Evolutionary conservation across 2,113 vertebrate genomes (phyloP).

Genomic region (Lontra canadensis): DNA sequence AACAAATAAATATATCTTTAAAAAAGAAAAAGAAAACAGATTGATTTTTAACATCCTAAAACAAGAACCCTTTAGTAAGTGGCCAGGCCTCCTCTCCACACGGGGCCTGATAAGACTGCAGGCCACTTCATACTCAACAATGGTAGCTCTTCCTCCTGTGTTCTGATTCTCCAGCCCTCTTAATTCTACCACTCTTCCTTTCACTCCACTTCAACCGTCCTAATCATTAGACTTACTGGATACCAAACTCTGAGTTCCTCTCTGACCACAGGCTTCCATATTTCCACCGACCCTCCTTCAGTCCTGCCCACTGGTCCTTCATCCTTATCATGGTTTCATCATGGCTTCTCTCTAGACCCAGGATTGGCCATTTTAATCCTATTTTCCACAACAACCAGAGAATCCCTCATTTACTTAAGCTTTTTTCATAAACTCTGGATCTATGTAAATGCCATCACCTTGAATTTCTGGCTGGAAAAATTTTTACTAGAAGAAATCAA

Average conservation of each 20-base stretch:
- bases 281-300: not conserved
- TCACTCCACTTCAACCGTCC: not conserved
- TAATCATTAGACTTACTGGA: not conserved
- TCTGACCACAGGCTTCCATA: not conserved
- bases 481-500: not conserved
- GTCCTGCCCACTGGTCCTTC: not conserved
- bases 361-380: not conserved
- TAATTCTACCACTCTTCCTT: not conserved
- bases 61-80: not conserved
- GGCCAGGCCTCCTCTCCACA: not conserved
- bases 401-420: not conserved
- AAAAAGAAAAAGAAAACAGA: not conserved
- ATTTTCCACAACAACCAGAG: not conserved
- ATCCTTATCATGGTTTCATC: not conserved
- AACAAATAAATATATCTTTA: not conserved
- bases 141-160: not conserved
- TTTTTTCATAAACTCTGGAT: not conserved
- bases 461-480: not conserved
- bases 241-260: too few relatives aligned
- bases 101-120: not conserved
- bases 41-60: not conserved
- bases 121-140: not conserved
- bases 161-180: not conserved
- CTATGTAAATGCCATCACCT: not conserved
- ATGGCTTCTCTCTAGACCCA: not conserved